These are phyloP conservation scores for Aegypius monachus DNA, from an alignment of 2,113 vertebrate species.

Conservation along the genomic window DNA sequence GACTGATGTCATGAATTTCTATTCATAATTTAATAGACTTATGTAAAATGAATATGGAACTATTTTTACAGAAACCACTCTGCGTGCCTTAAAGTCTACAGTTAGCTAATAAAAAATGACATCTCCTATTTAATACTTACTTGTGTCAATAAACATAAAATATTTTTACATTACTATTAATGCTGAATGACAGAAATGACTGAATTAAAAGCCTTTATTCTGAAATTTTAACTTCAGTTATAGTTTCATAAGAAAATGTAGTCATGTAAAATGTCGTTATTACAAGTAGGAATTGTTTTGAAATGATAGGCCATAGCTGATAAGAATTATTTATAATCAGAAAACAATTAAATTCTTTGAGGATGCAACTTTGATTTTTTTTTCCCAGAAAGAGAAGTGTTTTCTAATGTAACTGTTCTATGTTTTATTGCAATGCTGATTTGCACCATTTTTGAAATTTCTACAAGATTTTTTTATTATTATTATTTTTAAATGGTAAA, in stretches of 20 bases:
- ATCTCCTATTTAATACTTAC: not conserved
- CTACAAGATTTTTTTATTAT: not conserved
- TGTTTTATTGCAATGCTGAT: accelerated
- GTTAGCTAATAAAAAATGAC: not conserved
- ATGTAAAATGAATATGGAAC: not conserved
- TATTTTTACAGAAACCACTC: not conserved
- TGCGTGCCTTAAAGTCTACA: not conserved
- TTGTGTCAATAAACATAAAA: not conserved
- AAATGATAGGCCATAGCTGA: not conserved
- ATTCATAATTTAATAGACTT: not conserved
- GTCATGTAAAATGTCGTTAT: not conserved
- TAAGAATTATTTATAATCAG: not conserved
- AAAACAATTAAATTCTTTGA: not conserved
- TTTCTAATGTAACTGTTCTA: not conserved
- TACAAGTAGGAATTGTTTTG: not conserved
- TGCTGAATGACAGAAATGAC: not conserved
- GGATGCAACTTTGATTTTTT: accelerated
- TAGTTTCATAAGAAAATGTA: not conserved
- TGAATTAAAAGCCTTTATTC: not conserved
- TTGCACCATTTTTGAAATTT: accelerated
- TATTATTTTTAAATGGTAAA: not conserved
- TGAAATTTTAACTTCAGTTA: not conserved
- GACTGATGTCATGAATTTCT: not conserved
- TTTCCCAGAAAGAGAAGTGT: not conserved
- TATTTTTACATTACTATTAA: not conserved